Percentiles rank a stretch among this genome's conserved stretches.
phyloP scores from a whole-genome alignment of 2,888 invertebrate genomes.

The Strigamia maritima region DNA sequence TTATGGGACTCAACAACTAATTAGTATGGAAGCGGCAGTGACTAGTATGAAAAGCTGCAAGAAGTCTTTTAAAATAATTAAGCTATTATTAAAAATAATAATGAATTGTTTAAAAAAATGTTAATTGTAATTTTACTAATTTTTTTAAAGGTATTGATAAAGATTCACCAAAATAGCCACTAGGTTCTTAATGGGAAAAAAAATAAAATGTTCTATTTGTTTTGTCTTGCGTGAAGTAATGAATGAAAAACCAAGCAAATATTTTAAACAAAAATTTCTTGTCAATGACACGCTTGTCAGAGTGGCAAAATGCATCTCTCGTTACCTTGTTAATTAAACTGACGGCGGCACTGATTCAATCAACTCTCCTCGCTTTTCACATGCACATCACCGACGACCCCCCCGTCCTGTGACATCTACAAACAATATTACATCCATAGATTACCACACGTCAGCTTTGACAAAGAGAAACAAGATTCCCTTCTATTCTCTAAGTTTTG shows the following conservation, averaged over 20 bases:
- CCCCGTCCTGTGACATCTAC: background rate
- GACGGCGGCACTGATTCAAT: background rate
- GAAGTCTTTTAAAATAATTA: no score
- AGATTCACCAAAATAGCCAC: background rate
- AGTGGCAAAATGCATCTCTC: constrained; percentile 4
- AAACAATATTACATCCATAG: background rate
- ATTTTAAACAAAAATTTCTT: background rate
- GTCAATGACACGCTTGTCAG: constrained; percentile 4
- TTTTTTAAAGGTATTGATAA: background rate
- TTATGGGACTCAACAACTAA: no score
- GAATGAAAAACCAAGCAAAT: background rate
- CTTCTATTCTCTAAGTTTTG: background rate
- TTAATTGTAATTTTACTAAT: no score
- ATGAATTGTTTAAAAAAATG: no score
- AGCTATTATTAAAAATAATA: no score
- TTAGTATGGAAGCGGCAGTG: no score
- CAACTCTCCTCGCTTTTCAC: background rate
- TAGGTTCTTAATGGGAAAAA: background rate
- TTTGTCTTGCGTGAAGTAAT: background rate
- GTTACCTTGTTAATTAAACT: constrained; percentile 4
- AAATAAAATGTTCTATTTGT: background rate
- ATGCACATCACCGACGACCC: background rate
- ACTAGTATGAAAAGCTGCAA: no score
- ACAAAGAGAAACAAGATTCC: background rate
- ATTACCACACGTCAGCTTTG: background rate